phyloP scores from a whole-genome alignment of 2,113 vertebrate genomes.

The Suricata suricatta region DNA sequence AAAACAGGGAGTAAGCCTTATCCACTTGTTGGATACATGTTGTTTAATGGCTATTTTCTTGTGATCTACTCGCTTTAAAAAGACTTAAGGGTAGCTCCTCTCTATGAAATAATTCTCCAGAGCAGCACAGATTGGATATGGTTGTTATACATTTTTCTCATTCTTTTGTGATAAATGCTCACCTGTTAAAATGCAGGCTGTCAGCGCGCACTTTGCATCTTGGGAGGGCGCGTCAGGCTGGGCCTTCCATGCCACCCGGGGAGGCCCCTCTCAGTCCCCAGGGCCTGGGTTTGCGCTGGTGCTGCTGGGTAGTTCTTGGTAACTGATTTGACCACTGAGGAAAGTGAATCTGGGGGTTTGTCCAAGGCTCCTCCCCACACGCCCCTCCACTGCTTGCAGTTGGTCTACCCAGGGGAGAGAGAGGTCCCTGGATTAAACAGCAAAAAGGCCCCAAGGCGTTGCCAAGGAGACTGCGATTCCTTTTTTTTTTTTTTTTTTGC shows the following conservation, averaged over 20 bases:
- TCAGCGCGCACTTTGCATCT: background rate
- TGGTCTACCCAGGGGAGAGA: rapidly evolving
- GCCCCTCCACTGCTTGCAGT: background rate
- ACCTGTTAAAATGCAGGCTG: background rate
- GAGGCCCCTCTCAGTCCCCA: background rate
- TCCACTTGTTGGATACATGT: background rate
- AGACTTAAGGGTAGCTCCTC: background rate
- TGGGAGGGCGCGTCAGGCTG: rapidly evolving
- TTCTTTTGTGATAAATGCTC: background rate
- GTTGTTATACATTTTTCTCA: background rate
- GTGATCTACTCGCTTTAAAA: background rate
- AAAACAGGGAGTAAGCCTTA: background rate
- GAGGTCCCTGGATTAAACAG: background rate
- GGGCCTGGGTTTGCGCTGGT: background rate
- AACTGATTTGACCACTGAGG: background rate
- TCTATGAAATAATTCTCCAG: background rate
- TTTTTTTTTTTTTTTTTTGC: background rate
- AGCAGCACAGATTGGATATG: background rate
- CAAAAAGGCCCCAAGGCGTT: background rate
- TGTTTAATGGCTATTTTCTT: background rate
- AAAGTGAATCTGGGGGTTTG: background rate
- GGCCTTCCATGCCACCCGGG: background rate
- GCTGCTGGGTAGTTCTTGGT: background rate
- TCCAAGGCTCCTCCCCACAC: rapidly evolving
- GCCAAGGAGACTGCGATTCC: background rate